Evolutionary conservation across 1,140 invertebrate species (phyloP), one percentile per base, ranked within the genome.

Genomic region (Musca domestica): DNA sequence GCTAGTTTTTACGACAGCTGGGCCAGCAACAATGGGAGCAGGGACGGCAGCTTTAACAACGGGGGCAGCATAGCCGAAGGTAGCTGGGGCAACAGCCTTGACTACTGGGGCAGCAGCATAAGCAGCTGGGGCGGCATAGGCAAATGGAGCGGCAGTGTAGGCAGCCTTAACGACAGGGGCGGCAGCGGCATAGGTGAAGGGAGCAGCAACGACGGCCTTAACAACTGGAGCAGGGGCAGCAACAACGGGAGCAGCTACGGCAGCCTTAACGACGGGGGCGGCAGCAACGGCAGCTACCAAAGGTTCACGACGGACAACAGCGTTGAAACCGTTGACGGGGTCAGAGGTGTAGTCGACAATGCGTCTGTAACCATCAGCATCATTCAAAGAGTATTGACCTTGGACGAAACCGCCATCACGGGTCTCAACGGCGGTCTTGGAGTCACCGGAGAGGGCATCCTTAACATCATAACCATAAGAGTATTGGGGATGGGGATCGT

Each of bases 401-500:
- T 81, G 76, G 54, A 84, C 82, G 9, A 82, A 70, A 71, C 82
- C 83, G 64, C 83, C 83, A 65, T 82, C 76, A 34, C 83, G 80
- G 68, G 71, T 80, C 72, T 84, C 82, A 46, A 77, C 72, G 66
- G 78, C 77, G 30, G 72, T 80, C 73, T 83, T 83, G 17, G 74
- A 76, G 49, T 84, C 82, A 49, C 84, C 81, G 69, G 76, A 84
- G 65, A 84, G 74, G 61, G 84, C 88, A 76, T 90, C 88, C 74
- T 89, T 88, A 20, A 90, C 87, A 68, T 89, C 87, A 72, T 90
- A 90, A 49, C 86, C 84, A 73, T 88, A 90, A 64, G 87, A 86
- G 81, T 90, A 90, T 68, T 88, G 88, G 22, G 88, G 88, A 73
- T 88, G 88, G 7, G 87, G 86, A 34, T 87, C 85, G 70, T 73